Base-by-base conservation (phyloP, 2,113 vertebrate genomes). In the Passerina amoena region DNA sequence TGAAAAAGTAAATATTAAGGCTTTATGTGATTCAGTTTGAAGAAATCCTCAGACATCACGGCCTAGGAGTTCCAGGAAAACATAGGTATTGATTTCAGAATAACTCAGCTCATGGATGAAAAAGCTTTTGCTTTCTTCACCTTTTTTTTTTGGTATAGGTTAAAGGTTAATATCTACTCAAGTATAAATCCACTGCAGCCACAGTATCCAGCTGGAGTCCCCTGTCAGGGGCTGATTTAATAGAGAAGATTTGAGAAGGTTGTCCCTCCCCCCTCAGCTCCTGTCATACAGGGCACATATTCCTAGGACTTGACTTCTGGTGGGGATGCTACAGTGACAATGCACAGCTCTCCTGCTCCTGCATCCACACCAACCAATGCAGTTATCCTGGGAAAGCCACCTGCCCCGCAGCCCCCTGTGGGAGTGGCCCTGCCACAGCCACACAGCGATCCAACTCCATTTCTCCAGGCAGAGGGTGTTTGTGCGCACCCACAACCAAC, bases 21-120 rank as follows among this genome's bases (percentile, higher is more conserved):
- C 61, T 86, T 90, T 54, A 95, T 53, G 37, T 95, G 95, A 97
- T 88, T 70, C 69, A 86, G 6, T 97, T 97, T 96, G 96, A 97
- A 94, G 91, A 95, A 96, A 95, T 86, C 73, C 65, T 77, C 73
- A 79, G 68, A 66, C 60, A 66, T 72, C 38, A 76, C 31, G 69
- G 70, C 88, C 77, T 70, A 79, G 87, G 53, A 75, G 60, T 92
- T 96, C 80, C 86, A 94, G 94, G 94, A 97, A 97, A 97, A 95
- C 1, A 7, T 69, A 84, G 61, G 65, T 90, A 97, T 94, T 94
- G 91, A 96, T 97, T 97, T 97, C 89, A 93, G 73, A 91, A 79
- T 88, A 90, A 96, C 80, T 77, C 69, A 82, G 33, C 71, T 92
- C 69, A 79, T 7, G 42, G 50, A 91, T 96, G 68, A 78, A 96